Percentiles rank a stretch among this genome's conserved stretches.
Evolutionary conservation across 1,140 invertebrate genomes (phyloP).

Genomic region (Mesaphorura yosii): DNA sequence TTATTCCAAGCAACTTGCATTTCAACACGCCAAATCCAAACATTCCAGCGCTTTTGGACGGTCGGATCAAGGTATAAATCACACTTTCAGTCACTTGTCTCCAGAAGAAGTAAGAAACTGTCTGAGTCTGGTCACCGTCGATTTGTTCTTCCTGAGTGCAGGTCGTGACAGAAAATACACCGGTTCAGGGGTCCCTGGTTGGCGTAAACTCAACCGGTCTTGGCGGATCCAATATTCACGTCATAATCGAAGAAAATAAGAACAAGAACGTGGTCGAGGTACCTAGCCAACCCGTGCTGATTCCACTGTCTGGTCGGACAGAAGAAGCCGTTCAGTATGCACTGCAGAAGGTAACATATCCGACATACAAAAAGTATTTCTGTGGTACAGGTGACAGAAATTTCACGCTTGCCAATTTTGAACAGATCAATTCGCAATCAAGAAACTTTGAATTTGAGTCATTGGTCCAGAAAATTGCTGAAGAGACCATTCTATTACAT

Average conservation of each 20-base stretch:
- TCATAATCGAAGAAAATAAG: slow-evolving; percentile 50
- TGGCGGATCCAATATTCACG: slow-evolving; percentile 90
- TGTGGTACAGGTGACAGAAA: too few relatives aligned
- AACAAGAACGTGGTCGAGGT: not conserved
- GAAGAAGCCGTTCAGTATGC: slow-evolving; percentile 55
- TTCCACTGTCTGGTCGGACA: slow-evolving; percentile 70
- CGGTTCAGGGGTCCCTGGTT: slow-evolving; percentile 70
- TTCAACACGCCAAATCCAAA: slow-evolving; percentile 73
- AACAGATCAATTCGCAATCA: not conserved
- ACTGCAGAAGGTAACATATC: slow-evolving; percentile 28
- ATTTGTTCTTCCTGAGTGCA: not conserved
- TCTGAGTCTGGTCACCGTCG: too few relatives aligned
- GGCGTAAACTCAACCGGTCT: slow-evolving; percentile 93
- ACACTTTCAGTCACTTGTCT: not conserved
- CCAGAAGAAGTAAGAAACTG: too few relatives aligned
- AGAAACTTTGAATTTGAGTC: slow-evolving; percentile 33
- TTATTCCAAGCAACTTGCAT: slow-evolving; percentile 57
- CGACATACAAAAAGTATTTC: too few relatives aligned
- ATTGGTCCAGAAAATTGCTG: slow-evolving; percentile 34
- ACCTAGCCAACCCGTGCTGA: slow-evolving; percentile 40
- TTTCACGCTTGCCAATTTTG: too few relatives aligned
- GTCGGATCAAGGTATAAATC: slow-evolving; percentile 58
- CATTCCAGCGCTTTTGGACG: slow-evolving; percentile 73
- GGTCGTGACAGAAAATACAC: slow-evolving; percentile 55
- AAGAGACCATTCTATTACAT: slow-evolving; percentile 36